phyloP scores from a whole-genome alignment of 2,888 invertebrate species.

The Apodemia duryi region DNA sequence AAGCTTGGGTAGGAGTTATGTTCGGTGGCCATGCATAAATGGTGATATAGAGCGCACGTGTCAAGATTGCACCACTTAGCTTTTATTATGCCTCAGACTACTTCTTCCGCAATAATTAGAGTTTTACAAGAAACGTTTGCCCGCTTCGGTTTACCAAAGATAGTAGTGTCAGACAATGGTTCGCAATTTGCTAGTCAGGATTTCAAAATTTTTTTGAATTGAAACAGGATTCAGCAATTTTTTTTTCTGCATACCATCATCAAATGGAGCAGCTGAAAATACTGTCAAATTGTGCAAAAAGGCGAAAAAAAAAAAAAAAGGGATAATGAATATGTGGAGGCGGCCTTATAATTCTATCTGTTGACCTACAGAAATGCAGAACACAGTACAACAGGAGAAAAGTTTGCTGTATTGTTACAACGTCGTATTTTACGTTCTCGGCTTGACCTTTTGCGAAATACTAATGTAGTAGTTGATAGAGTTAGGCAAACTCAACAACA shows the following conservation, averaged over 20 bases:
- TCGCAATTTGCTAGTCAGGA: conserved; percentile 28
- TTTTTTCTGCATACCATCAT: conserved; percentile 25
- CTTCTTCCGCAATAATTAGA: conserved; percentile 20
- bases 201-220: conserved; percentile 20
- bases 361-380: conserved; percentile 25
- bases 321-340: conserved; percentile 14
- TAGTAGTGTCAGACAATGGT: conserved; percentile 28
- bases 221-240: conserved; percentile 21
- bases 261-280: conserved; percentile 31
- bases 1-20: conserved; percentile 22
- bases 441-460: neutral
- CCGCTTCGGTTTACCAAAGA: conserved; percentile 22
- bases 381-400: conserved; percentile 25
- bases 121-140: conserved; percentile 23
- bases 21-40: conserved; percentile 24
- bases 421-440: conserved; percentile 1
- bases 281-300: conserved; percentile 30
- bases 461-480: too few species aligned
- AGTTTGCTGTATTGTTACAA: conserved; percentile 21
- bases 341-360: conserved; percentile 21
- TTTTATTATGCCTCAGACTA: too few species aligned
- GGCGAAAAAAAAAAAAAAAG: conserved; percentile 28
- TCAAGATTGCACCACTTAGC: conserved; percentile 22
- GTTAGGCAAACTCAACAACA: too few species aligned
- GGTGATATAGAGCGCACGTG: conserved; percentile 17